Base-by-base conservation (phyloP, 2,888 invertebrate genomes). In the Cynaeus angustus region DNA sequence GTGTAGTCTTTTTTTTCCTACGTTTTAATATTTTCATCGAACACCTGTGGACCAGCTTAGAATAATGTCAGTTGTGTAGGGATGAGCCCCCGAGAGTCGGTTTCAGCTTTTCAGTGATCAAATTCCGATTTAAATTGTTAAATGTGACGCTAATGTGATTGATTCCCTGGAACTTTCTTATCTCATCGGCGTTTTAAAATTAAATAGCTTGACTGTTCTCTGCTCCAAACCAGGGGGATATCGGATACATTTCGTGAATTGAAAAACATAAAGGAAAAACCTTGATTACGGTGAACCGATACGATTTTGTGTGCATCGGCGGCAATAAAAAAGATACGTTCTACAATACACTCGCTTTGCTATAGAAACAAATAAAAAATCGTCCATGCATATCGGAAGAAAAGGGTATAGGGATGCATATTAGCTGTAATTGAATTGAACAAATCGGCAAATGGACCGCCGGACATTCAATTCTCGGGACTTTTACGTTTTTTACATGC, bases 401-500 rank as follows among this genome's bases (percentile, higher is more conserved):
- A 68, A 62, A 68, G 55, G 55, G 68, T 52, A 61, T n/a, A 41
- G 13, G 37, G 30, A 68, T 68, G 68, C 68, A 68, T 66, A 71
- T 71, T 71, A 64, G 58, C 46, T 61, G 64, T 68, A 71, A 66
- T 62, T 64, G 68, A 65, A 71, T 71, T 48, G 72, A 64, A 72
- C 45, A 75, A 73, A 78, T 77, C 72, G 78, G 66, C 71, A 77
- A 79, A 78, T 76, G 77, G 74, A 69, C 75, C 76, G 75, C 73
- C 68, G 73, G 75, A 74, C 74, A 72, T 77, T 74, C 73, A 73
- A 65, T 73, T 74, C 72, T 66, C 66, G 64, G 37, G 48, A 53
- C 14, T 59, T 66, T 66, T 67, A 59, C 50, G 61, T 50, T 65
- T 68, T 71, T 72, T 58, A 61, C 64, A 74, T 66, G 73, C 66